phyloP scores from a whole-genome alignment of 1,140 invertebrate genomes.

The Telenomus remus region DNA sequence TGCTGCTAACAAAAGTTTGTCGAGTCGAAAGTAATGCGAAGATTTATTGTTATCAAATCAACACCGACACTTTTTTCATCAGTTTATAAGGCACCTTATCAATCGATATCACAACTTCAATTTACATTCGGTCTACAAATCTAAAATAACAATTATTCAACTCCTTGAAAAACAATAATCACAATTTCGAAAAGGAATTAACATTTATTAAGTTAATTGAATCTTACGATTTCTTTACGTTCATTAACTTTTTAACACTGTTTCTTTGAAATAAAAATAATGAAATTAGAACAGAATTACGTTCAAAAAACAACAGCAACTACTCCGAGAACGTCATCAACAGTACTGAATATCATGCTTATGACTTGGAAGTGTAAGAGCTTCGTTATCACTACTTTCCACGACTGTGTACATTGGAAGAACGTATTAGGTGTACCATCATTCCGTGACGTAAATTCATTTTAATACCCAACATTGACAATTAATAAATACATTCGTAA shows the following conservation, averaged over 20 bases:
- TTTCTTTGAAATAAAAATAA: constrained; percentile 4
- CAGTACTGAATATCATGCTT: constrained; percentile 35
- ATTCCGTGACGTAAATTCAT: constrained; percentile 27
- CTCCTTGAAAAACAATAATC: too few species aligned
- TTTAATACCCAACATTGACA: not conserved
- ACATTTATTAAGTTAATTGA: too few species aligned
- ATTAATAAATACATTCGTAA: not conserved
- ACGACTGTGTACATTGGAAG: constrained; percentile 25
- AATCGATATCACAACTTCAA: too few species aligned
- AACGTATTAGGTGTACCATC: constrained; percentile 10
- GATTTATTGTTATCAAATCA: too few species aligned
- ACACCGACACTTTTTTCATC: too few species aligned
- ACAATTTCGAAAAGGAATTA: too few species aligned
- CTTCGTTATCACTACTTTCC: constrained; percentile 44
- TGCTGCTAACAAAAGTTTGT: too few species aligned
- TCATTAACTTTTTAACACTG: not conserved
- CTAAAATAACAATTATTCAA: too few species aligned
- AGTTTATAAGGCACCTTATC: too few species aligned
- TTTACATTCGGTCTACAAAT: too few species aligned
- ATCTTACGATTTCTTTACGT: too few species aligned
- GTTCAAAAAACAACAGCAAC: constrained; percentile 12
- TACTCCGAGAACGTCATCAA: constrained; percentile 30
- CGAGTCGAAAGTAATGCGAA: not conserved
- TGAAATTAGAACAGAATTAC: not conserved
- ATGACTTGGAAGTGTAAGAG: constrained; percentile 42